Conservation (phyloP, 2,797 vertebrate genomes). For the Chlorospingus semifuscus region DNA sequence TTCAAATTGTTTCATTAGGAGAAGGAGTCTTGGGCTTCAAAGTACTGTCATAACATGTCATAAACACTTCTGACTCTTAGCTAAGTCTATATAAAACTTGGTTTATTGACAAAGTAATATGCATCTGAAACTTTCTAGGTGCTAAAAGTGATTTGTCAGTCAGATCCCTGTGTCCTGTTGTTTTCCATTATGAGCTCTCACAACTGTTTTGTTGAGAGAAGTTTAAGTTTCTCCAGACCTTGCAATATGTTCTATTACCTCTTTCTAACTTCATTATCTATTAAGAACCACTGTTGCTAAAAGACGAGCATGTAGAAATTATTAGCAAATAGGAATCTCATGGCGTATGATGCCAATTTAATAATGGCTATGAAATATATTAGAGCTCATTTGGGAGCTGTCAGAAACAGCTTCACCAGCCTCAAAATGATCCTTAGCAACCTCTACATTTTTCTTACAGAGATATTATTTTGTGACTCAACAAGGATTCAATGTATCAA, state of each 20-base stretch:
- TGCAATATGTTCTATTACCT: background rate
- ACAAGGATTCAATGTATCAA: conserved; percentile 9
- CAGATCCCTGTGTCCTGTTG: background rate
- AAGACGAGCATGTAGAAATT: background rate
- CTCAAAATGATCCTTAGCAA: conserved; percentile 46
- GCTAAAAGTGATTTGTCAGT: background rate
- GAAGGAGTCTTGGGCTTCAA: background rate
- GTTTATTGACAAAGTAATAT: background rate
- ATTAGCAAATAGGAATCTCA: background rate
- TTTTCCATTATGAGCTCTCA: background rate
- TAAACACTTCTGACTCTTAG: background rate
- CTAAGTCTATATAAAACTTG: background rate
- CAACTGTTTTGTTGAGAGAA: background rate
- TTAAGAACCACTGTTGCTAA: conserved; percentile 5
- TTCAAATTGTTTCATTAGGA: background rate
- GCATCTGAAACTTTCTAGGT: background rate
- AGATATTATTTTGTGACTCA: conserved; percentile 30
- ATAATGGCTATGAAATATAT: conserved; percentile 44
- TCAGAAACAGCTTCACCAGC: background rate
- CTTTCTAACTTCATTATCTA: background rate
- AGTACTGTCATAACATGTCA: background rate
- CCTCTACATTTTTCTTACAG: conserved; percentile 26
- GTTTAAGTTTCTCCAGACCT: background rate
- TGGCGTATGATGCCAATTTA: background rate
- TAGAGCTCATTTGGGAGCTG: conserved; percentile 25